Conservation (phyloP, 92 coral and sea anemone genomes). For the Galaxea fascicularis region DNA sequence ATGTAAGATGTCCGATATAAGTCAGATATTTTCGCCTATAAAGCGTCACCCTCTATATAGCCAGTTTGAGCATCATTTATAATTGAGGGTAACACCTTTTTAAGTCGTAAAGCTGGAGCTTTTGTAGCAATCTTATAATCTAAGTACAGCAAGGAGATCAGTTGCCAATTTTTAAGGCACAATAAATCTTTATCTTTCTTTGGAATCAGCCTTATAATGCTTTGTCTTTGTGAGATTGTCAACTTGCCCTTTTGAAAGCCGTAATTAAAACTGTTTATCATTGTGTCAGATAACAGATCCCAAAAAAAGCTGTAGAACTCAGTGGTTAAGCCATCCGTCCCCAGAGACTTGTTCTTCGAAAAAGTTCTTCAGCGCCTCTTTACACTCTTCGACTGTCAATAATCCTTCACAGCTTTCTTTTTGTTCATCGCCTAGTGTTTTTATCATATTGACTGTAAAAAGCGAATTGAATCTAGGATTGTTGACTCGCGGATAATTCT, state of each 20-base stretch:
- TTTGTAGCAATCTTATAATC: too few relatives aligned
- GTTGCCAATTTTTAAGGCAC: not conserved
- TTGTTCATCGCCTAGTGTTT: not conserved
- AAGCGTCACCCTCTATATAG: too few relatives aligned
- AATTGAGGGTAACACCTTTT: too few relatives aligned
- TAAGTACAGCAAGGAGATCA: slow-evolving; percentile 24
- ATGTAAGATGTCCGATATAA: too few relatives aligned
- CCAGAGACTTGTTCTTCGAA: slow-evolving; percentile 31
- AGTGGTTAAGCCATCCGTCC: slow-evolving; percentile 40
- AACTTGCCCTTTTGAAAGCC: slow-evolving; percentile 37
- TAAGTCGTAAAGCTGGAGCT: too few relatives aligned
- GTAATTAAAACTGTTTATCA: too few relatives aligned
- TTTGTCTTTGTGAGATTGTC: slow-evolving; percentile 27
- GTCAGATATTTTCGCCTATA: too few relatives aligned
- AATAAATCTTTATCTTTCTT: slow-evolving; percentile 33
- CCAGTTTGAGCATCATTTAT: too few relatives aligned
- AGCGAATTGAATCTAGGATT: not conserved
- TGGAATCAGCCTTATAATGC: not conserved
- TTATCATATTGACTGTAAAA: not conserved
- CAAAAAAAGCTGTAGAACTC: slow-evolving; percentile 40
- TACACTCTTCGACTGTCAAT: too few relatives aligned
- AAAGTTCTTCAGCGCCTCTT: slow-evolving; percentile 9
- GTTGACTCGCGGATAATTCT: not conserved
- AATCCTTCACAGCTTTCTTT: slow-evolving; percentile 38
- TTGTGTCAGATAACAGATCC: not conserved